Base-by-base conservation (phyloP, 2,113 vertebrate species). In the Podarcis muralis region DNA sequence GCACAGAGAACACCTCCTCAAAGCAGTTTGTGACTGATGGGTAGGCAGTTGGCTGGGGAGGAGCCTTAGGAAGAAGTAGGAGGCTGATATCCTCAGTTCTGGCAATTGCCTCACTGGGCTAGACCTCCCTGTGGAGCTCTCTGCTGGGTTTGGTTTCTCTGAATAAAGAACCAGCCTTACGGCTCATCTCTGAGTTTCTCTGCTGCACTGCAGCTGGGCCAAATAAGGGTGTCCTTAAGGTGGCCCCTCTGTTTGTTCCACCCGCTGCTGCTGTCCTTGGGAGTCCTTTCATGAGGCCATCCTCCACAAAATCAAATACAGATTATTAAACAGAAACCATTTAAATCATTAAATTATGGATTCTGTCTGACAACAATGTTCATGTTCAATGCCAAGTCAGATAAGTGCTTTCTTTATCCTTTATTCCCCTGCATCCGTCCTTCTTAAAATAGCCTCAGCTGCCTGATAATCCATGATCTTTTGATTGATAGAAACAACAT, bases 331-430 rank as follows among this genome's bases (percentile, higher is more conserved):
- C 72, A 74, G 81, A 87, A 88, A 22, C 6, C 77, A 91, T 69
- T 91, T 85, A 85, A 74, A 48, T 78, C 84, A 84, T 57, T 90
- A 93, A 85, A 62, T 79, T 89, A 80, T 43, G 89, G 59, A 85
- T 86, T 30, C 35, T 1, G 0, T 89, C 40, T 89, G 53, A 88
- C 40, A 25, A 68, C 53, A 53, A 48, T 69, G n/a, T 25, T 53
- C 5, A 68, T 69, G 30, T 4, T 86, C 37, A 87, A 87, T 88
- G 4, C 43, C 90, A 93, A 85, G 74, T 88, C 68, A 94, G 75
- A 5, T 80, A 6, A 85, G 69, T 18, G 84, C 5, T 92, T 85
- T 89, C 85, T 71, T 53, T 37, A 7, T 53, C 79, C 87, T 81
- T 83, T n/a, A n/a, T 30, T 35, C 74, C 30, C 84, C 84, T 79